Base-by-base conservation (phyloP, 92 coral and sea anemone genomes). In the Galaxea fascicularis region DNA sequence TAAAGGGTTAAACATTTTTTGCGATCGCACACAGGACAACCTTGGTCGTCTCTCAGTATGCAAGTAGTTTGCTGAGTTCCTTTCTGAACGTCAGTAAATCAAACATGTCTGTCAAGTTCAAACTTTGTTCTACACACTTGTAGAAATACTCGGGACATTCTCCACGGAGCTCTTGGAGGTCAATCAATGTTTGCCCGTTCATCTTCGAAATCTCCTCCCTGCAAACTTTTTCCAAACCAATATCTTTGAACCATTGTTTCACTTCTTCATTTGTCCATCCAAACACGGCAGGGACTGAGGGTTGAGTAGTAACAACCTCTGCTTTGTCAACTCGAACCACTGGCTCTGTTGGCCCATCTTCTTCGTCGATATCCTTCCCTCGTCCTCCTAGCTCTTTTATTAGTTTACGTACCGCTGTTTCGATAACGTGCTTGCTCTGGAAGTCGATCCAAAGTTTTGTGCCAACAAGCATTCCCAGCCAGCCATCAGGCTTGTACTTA, bases 61-160 rank as follows among this genome's bases (percentile, higher is more conserved):
- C 59, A 10, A 80, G 12, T 16, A 89, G 90, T 75, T 74, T 85
- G 70, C 65, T 67, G 0, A 89, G 39, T 45, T 89, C 93, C 18
- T 73, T 87, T 35, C 84, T 79, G 17, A 89, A 89, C 71, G 66
- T 89, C 66, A 89, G 44, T 47, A 89, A 17, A 68, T 89, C 74
- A 53, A 89, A 66, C 66, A 85, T 78, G 45, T 82, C 45, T 4
- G 57, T 73, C 45, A 85, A 75, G 9, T 87, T 73, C 20, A 89
- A 63, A 46, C 60, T 72, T 45, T 80, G 65, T 70, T 89, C 85
- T 12, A 89, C 41, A 85, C 87, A 85, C 46, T 52, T 86, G 80
- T 89, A 89, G 56, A 79, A 89, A 49, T 89, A 89, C 0, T 89
- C 93, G 0, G 93, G 93, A 52, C 93, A 78, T 71, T 89, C 93